Percentiles rank a stretch among this genome's conserved stretches.
These are phyloP conservation scores for Agelastica alni DNA, from an alignment of 2,888 invertebrate species.

Conservation along the genomic window DNA sequence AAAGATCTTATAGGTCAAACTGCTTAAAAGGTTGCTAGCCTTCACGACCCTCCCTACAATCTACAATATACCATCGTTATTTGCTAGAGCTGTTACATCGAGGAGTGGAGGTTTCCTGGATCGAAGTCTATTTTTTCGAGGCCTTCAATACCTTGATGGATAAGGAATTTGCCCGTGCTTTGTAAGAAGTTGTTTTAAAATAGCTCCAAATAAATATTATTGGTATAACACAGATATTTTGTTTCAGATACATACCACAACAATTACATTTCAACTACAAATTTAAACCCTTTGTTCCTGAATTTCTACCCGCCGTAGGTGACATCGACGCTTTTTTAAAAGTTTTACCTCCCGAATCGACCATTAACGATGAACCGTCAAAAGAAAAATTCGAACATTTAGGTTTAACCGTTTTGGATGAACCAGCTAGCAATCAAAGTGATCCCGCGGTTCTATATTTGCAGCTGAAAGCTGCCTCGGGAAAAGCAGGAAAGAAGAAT, in stretches of 20 bases:
- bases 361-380: slow-evolving; percentile 48
- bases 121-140: no score
- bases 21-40: no score
- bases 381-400: slow-evolving; percentile 51
- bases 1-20: no score
- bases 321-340: slow-evolving; percentile 99
- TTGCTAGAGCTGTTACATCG: no score
- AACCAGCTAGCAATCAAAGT: slow-evolving; percentile 93
- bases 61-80: no score
- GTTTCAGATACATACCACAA: slow-evolving; percentile 86
- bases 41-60: no score
- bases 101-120: no score
- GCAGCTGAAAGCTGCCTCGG: slow-evolving; percentile 76
- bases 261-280: slow-evolving; percentile 87
- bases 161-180: no score
- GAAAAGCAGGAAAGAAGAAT: slow-evolving; percentile 53
- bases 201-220: no score
- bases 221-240: no score
- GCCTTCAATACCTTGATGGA: no score
- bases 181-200: no score
- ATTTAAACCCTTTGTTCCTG: slow-evolving; percentile 92
- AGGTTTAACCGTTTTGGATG: slow-evolving; percentile 84
- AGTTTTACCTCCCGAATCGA: slow-evolving; percentile 78
- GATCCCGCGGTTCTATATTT: slow-evolving; percentile 93
- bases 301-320: slow-evolving; percentile 96